These are phyloP conservation scores for Lerema accius DNA, from an alignment of 1,140 invertebrate genomes.

Conservation along the genomic window DNA sequence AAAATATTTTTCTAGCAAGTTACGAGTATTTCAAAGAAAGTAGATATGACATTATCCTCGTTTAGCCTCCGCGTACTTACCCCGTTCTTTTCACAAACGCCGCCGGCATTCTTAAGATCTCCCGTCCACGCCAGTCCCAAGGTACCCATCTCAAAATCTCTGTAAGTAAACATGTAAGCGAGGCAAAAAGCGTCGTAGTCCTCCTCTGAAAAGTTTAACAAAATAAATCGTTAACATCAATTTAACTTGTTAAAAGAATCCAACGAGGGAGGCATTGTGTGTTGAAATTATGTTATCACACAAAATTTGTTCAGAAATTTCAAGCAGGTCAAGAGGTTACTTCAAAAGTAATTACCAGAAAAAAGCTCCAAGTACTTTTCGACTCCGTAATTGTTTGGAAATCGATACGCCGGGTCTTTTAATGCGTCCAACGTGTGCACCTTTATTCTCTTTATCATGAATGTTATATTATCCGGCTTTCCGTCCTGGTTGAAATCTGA, in stretches of 20 bases:
- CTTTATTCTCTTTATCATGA: constrained; percentile 98
- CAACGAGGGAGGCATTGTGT: neutral
- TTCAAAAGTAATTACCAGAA: constrained; percentile 86
- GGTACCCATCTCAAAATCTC: constrained; percentile 99
- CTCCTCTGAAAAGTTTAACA: constrained; percentile 86
- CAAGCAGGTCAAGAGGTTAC: constrained; percentile 14
- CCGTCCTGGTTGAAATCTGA: constrained; percentile 97
- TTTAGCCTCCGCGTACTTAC: constrained; percentile 75
- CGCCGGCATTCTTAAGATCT: constrained; percentile 96
- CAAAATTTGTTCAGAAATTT: constrained; percentile 10
- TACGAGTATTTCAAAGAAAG: too few species aligned
- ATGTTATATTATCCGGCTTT: constrained; percentile 95
- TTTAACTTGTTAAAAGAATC: constrained; percentile 8
- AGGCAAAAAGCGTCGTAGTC: constrained; percentile 99
- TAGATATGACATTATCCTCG: too few species aligned
- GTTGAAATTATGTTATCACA: neutral
- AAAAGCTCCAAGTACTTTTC: constrained; percentile 97
- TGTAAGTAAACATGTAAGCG: constrained; percentile 99
- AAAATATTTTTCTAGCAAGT: too few species aligned
- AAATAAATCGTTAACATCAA: constrained; percentile 10
- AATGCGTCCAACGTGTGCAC: constrained; percentile 93
- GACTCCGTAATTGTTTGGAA: constrained; percentile 96
- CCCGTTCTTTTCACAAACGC: constrained; percentile 97
- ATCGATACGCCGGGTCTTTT: constrained; percentile 93
- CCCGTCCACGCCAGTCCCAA: constrained; percentile 98